Evolutionary conservation across 1,140 invertebrate genomes (phyloP).

Genomic region (Drosophila erecta): DNA sequence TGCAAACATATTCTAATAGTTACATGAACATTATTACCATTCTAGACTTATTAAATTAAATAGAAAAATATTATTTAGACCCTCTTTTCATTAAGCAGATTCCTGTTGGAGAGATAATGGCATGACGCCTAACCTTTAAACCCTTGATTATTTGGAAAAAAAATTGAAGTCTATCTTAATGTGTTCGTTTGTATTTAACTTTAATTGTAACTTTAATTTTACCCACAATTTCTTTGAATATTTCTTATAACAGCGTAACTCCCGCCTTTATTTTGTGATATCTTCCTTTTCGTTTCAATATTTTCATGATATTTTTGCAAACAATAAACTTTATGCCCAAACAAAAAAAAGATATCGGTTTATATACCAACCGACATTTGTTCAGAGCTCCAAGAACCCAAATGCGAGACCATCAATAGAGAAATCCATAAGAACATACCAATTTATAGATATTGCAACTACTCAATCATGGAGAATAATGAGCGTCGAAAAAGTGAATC

Average conservation of each 20-base stretch:
- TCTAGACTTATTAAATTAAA: too few relatives aligned
- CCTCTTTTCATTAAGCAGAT: too few relatives aligned
- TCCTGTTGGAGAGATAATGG: too few relatives aligned
- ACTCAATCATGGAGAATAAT: slow-evolving; percentile 43
- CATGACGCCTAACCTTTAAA: too few relatives aligned
- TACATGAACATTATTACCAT: too few relatives aligned
- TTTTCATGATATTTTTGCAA: slow-evolving; percentile 30
- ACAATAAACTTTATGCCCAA: slow-evolving; percentile 30
- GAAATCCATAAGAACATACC: slow-evolving; percentile 43
- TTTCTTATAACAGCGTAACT: neutral
- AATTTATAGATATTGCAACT: slow-evolving; percentile 46
- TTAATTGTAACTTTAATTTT: too few relatives aligned
- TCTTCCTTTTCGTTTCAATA: slow-evolving; percentile 6
- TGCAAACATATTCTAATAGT: too few relatives aligned
- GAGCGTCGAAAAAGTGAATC: slow-evolving; percentile 31
- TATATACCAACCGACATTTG: slow-evolving; percentile 42
- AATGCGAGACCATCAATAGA: slow-evolving; percentile 24
- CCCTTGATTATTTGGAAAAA: too few relatives aligned
- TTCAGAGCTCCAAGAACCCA: slow-evolving; percentile 28
- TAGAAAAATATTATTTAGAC: too few relatives aligned
- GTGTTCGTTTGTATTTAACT: too few relatives aligned
- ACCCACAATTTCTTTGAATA: too few relatives aligned
- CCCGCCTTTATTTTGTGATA: neutral
- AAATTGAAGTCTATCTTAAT: too few relatives aligned
- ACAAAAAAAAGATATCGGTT: slow-evolving; percentile 29